Evolutionary conservation across 2,113 vertebrate species (phyloP).

Genomic region (Sinocyclocheilus anshuiensis): DNA sequence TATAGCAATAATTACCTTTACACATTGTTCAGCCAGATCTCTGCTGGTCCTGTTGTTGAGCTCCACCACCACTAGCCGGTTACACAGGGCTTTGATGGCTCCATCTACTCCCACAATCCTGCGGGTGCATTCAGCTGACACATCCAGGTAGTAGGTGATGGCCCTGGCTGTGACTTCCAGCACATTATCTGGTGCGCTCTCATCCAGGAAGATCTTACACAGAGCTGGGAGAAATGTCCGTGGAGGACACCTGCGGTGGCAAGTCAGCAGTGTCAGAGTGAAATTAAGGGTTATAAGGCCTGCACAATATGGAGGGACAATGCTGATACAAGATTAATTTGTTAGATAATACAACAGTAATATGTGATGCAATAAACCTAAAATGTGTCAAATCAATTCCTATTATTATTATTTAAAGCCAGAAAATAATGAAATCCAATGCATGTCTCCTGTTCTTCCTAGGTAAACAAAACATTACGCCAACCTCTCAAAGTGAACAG

Average conservation of each 20-base stretch:
- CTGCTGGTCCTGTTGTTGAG: conserved; percentile 98
- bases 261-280: background rate
- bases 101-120: conserved; percentile 98
- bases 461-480: background rate
- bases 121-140: conserved; percentile 95
- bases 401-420: background rate
- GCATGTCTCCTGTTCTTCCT: background rate
- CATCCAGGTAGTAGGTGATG: conserved; percentile 97
- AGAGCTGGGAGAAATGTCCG: conserved; percentile 97
- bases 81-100: conserved; percentile 98
- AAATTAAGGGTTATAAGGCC: background rate
- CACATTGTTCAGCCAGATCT: conserved; percentile 97
- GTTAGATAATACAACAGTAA: background rate
- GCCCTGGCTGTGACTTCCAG: conserved; percentile 97
- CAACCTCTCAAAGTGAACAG: too few species aligned
- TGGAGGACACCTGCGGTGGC: conserved; percentile 85
- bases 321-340: background rate
- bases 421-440: too few species aligned
- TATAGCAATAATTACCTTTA: conserved; percentile 80
- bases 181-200: conserved; percentile 98
- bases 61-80: conserved; percentile 97
- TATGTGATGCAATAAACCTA: background rate
- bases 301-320: background rate
- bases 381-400: background rate
- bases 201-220: conserved; percentile 98